Percentiles rank a stretch among this genome's conserved stretches.
Evolutionary conservation across 2,888 invertebrate species (phyloP).

Genomic region (Salticus scenicus): DNA sequence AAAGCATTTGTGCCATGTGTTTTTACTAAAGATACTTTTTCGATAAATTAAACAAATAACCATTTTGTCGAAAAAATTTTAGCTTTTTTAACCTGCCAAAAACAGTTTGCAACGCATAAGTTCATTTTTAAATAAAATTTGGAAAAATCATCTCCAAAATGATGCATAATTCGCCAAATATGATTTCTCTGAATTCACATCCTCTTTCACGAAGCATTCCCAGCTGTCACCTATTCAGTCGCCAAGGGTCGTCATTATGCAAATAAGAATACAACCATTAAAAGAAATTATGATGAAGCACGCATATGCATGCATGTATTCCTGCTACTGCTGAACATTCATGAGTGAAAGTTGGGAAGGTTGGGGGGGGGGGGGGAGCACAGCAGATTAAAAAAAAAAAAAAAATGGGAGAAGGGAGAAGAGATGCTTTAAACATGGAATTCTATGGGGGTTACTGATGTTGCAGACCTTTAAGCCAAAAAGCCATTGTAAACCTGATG

Average conservation of each 20-base stretch:
- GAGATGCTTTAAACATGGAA: constrained; percentile 41
- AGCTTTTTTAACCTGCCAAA: too few species aligned
- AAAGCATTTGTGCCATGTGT: too few species aligned
- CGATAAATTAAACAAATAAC: too few species aligned
- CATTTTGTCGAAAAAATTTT: too few species aligned
- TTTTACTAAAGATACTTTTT: too few species aligned
- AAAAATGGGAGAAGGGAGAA: background rate
- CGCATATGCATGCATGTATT: constrained; percentile 39
- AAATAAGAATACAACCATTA: constrained; percentile 59
- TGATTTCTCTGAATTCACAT: background rate
- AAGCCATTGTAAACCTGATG: constrained; percentile 58
- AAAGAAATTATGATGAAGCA: constrained; percentile 63
- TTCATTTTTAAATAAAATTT: too few species aligned
- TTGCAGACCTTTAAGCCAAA: constrained; percentile 38
- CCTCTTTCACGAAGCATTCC: constrained; percentile 26
- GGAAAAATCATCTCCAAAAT: background rate
- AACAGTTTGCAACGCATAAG: too few species aligned
- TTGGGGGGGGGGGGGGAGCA: constrained; percentile 14
- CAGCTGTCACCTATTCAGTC: constrained; percentile 52
- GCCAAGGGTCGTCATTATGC: constrained; percentile 65
- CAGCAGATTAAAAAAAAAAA: background rate
- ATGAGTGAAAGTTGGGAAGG: constrained; percentile 7
- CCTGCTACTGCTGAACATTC: constrained; percentile 28
- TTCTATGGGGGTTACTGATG: constrained; percentile 43
- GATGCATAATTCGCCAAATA: constrained; percentile 23